These are phyloP conservation scores for Nemapogon koenigi DNA, from an alignment of 2,888 invertebrate genomes.

Conservation along the genomic window DNA sequence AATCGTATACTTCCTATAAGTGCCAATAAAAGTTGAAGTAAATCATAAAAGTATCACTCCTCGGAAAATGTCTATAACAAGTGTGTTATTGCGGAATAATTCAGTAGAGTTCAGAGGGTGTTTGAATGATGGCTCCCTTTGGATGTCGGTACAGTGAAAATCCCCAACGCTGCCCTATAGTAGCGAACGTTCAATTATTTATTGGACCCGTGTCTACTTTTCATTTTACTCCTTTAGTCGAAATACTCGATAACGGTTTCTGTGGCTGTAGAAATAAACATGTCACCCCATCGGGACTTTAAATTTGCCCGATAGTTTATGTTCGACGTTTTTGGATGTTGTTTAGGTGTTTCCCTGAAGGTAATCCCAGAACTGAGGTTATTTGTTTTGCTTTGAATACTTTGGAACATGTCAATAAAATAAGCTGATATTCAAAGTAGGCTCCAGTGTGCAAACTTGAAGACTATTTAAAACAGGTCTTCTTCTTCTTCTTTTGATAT, in stretches of 20 bases:
- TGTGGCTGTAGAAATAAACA: slow-evolving; percentile 40
- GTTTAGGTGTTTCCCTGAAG: slow-evolving; percentile 4
- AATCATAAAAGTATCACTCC: slow-evolving; percentile 65
- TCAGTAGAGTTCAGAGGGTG: slow-evolving; percentile 53
- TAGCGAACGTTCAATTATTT: slow-evolving; percentile 58
- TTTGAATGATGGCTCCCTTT: slow-evolving; percentile 57
- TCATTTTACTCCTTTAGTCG: slow-evolving; percentile 58
- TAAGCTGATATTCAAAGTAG: too few species aligned
- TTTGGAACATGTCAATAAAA: too few species aligned
- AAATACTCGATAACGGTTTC: slow-evolving; percentile 29
- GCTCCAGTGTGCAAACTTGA: too few species aligned
- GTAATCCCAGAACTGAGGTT: too few species aligned
- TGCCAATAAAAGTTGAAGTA: slow-evolving; percentile 65
- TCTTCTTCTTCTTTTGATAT: too few species aligned
- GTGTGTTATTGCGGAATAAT: slow-evolving; percentile 65
- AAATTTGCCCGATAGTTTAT: background rate
- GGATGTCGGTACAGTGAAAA: slow-evolving; percentile 39
- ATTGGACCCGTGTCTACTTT: slow-evolving; percentile 64
- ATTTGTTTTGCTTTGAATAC: too few species aligned
- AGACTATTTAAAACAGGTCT: too few species aligned
- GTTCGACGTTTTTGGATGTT: slow-evolving; percentile 1
- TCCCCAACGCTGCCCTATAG: slow-evolving; percentile 49
- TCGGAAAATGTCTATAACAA: slow-evolving; percentile 61
- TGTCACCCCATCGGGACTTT: slow-evolving; percentile 47
- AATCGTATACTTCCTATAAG: slow-evolving; percentile 64